Conservation (phyloP, 2,888 invertebrate species). For the Pyrocoelia pectoralis region DNA sequence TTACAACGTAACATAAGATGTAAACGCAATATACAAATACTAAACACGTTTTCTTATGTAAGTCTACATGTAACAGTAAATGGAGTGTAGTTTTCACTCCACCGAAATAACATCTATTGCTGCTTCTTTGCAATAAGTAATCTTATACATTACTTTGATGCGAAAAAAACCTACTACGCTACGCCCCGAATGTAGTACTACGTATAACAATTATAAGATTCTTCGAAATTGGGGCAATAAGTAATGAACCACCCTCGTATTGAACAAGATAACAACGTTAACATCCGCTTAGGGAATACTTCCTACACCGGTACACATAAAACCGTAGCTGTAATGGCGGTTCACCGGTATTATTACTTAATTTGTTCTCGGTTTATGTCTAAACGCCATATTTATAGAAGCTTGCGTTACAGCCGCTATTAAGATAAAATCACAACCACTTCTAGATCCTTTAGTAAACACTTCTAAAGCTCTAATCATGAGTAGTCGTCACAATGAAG, state of each 20-base stretch:
- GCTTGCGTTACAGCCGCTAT: constrained; percentile 20
- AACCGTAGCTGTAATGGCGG: constrained; percentile 33
- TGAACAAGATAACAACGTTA: constrained; percentile 31
- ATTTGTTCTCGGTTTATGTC: constrained; percentile 36
- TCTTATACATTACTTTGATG: no score
- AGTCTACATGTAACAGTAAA: no score
- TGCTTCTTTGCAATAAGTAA: no score
- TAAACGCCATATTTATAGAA: constrained; percentile 34
- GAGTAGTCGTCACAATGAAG: constrained; percentile 25
- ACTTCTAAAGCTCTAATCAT: constrained; percentile 29
- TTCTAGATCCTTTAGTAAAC: constrained; percentile 27
- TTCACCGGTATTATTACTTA: constrained; percentile 37
- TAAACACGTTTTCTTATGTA: no score
- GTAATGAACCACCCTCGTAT: constrained; percentile 14
- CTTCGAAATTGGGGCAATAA: no score
- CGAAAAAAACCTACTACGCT: no score
- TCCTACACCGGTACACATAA: constrained; percentile 31
- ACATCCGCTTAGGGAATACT: constrained; percentile 33
- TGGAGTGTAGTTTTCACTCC: no score
- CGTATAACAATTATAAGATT: no score
- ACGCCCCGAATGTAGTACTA: no score
- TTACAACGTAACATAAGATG: no score
- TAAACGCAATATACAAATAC: no score
- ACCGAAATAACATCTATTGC: no score
- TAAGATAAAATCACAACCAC: constrained; percentile 32